Base-by-base conservation (phyloP, 2,797 vertebrate genomes). In the Gouania willdenowi region DNA sequence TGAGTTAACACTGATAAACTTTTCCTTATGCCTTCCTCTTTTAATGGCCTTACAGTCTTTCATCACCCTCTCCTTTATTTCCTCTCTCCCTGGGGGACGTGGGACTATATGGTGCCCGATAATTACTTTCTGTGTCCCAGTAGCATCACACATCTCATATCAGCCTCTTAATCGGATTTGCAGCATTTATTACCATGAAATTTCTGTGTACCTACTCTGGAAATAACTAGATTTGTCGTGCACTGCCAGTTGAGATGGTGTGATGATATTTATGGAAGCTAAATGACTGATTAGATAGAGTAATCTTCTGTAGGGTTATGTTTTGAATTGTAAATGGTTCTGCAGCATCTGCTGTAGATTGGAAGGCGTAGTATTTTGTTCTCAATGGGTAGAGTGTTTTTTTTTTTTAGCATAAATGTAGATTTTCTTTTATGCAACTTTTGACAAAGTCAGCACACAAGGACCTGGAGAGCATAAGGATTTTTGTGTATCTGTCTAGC, bases 131-230 rank as follows among this genome's bases (percentile, higher is more conserved):
- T 23, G 4, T 36, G 22, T 77, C 72, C 62, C 41, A 36, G 57
- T 40, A 54, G 58, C 49, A 41, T 65, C 41, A 29, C 44, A 35
- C 44, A 35, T 63, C 61, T 67, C 55, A 38, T 52, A 52, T 44
- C 38, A 29, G 34, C 48, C 39, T 66, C 54, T 46, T 82, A 77
- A 78, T 79, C 55, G 8, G 48, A 83, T 81, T 77, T 62, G 52
- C 48, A 41, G 55, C 71, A 70, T 82, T 71, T 68, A 79, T 83
- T 81, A 72, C 59, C 35, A 45, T 67, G 55, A 61, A 51, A 70
- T 70, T 66, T 72, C 26, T 36, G 45, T 30, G 11, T 52, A 28
- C 39, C 42, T 30, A 31, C 37, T 45, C 47, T 63, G 48, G 37
- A 71, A 79, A 77, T 71, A 49, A 51, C 59, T 47, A 41, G 32